phyloP scores from a whole-genome alignment of 2,888 invertebrate species.

The Eupelmus urozonus region DNA sequence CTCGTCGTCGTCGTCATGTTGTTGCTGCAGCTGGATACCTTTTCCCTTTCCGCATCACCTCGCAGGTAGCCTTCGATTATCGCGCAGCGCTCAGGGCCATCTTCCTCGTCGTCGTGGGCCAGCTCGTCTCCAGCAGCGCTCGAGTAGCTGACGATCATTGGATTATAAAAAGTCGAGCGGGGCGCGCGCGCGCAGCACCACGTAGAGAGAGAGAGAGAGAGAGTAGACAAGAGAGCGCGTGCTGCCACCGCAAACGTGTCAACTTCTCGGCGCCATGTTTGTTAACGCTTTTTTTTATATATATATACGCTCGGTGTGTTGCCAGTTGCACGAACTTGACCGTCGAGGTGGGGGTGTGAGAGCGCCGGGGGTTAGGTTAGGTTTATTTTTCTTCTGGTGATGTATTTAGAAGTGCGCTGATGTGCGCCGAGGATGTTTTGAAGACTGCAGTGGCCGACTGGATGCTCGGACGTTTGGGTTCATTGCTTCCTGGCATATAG shows the following conservation, averaged over 20 bases:
- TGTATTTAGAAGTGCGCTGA: too few relatives aligned
- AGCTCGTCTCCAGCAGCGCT: conserved; percentile 30
- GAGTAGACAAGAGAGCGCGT: conserved; percentile 24
- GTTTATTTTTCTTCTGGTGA: neutral
- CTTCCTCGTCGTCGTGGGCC: neutral
- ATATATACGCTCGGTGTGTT: too few relatives aligned
- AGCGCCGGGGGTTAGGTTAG: neutral
- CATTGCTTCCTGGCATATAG: too few relatives aligned
- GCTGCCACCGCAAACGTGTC: conserved; percentile 47
- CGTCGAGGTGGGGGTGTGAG: neutral
- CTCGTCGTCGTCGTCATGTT: conserved; percentile 23
- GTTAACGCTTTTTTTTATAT: neutral
- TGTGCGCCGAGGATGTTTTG: too few relatives aligned
- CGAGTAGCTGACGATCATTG: conserved; percentile 39
- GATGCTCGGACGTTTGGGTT: too few relatives aligned
- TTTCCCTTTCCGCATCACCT: conserved; percentile 46
- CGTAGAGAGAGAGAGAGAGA: neutral
- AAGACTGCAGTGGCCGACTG: too few relatives aligned
- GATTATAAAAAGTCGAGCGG: neutral
- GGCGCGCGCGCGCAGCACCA: neutral
- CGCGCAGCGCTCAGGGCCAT: conserved; percentile 19
- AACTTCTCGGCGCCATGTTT: conserved; percentile 48
- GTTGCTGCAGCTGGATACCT: too few relatives aligned
- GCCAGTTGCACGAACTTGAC: too few relatives aligned
- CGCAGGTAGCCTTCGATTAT: conserved; percentile 19